phyloP scores from a whole-genome alignment of 2,113 vertebrate species.

The Genyomyrus donnyi region DNA sequence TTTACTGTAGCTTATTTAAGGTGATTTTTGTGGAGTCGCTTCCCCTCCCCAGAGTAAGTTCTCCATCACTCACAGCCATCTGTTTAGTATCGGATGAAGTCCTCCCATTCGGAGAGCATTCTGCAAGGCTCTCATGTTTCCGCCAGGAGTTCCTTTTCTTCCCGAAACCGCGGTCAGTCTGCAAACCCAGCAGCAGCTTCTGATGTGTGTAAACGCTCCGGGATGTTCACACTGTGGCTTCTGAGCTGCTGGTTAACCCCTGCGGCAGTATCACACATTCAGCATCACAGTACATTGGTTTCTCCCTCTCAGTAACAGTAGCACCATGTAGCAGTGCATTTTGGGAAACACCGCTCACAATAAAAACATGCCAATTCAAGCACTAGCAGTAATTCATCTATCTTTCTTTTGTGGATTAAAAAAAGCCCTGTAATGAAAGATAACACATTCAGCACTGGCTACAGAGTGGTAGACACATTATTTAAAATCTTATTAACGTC shows the following conservation, averaged over 20 bases:
- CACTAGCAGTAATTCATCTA: background rate
- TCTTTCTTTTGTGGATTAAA: background rate
- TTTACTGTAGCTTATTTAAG: slow-evolving; percentile 33
- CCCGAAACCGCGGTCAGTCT: slow-evolving; percentile 1
- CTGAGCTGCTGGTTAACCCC: background rate
- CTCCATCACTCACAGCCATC: slow-evolving; percentile 28
- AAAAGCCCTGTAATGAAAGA: background rate
- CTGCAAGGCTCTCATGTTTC: slow-evolving; percentile 20
- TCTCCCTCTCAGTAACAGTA: background rate
- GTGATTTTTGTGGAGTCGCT: slow-evolving; percentile 21
- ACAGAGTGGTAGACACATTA: background rate
- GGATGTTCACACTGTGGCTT: background rate
- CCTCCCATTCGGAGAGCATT: slow-evolving; percentile 19
- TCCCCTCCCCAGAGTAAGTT: slow-evolving; percentile 22
- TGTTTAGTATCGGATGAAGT: slow-evolving; percentile 31
- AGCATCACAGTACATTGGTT: background rate
- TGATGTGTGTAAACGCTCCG: slow-evolving; percentile 12
- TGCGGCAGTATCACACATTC: background rate
- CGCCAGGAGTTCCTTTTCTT: background rate
- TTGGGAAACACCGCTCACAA: background rate
- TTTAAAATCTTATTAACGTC: background rate
- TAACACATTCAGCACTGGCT: background rate
- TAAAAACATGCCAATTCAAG: background rate
- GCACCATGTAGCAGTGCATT: background rate
- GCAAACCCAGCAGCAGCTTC: slow-evolving; percentile 33